Conservation (phyloP, 2,888 invertebrate species). For the Candidula unifasciata region DNA sequence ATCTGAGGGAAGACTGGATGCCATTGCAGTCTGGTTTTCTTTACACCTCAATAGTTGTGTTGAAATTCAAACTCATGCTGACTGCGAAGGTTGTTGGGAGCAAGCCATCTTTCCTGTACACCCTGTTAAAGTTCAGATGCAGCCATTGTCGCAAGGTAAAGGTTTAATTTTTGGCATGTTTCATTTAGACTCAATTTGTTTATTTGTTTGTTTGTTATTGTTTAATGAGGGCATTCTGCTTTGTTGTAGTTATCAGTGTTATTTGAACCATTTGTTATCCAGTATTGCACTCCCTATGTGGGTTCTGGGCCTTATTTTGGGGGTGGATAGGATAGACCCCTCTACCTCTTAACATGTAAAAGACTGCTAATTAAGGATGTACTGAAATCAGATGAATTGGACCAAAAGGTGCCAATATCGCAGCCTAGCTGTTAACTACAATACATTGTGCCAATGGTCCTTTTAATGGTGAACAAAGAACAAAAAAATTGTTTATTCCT, state of each 20-base stretch:
- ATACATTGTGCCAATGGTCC: too few relatives aligned
- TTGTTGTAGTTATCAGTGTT: neutral
- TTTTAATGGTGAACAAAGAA: too few relatives aligned
- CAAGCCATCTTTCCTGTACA: slow-evolving; percentile 84
- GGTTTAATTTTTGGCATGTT: neutral
- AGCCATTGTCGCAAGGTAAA: slow-evolving; percentile 30
- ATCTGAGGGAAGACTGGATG: slow-evolving; percentile 82
- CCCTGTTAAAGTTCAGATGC: neutral
- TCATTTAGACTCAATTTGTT: too few relatives aligned
- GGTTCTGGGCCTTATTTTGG: too few relatives aligned
- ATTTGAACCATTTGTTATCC: neutral
- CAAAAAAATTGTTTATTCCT: too few relatives aligned
- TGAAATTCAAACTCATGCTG: slow-evolving; percentile 83
- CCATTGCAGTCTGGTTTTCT: slow-evolving; percentile 86
- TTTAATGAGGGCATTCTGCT: neutral
- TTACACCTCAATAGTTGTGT: slow-evolving; percentile 83
- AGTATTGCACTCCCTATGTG: too few relatives aligned
- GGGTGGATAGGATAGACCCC: too few relatives aligned
- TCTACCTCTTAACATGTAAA: too few relatives aligned
- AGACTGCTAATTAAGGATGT: too few relatives aligned
- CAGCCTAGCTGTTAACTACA: too few relatives aligned
- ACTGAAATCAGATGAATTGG: too few relatives aligned
- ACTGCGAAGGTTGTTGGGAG: slow-evolving; percentile 84
- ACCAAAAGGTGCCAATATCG: too few relatives aligned
- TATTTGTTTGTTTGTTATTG: neutral